Base-by-base conservation (phyloP, 2,113 vertebrate genomes). In the Cathartes aura region DNA sequence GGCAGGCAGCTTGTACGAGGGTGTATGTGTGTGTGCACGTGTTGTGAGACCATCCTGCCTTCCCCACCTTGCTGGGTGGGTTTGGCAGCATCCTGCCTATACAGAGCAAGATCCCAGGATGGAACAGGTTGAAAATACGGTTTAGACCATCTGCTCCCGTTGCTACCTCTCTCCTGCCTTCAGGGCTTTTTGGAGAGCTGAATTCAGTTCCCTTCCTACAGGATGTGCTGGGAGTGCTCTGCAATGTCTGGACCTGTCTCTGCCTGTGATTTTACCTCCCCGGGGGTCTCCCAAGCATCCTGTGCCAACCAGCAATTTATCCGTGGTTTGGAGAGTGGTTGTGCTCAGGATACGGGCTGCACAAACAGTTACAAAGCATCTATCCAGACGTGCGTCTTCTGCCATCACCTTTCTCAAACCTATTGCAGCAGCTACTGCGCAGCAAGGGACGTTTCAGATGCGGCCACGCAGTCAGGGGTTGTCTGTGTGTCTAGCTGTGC, bases 391-490 rank as follows among this genome's bases (percentile, higher is more conserved):
- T 3, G 24, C 42, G 19, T 17, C 74, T 43, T 14, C 40, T 60
- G 40, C 40, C 56, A 15, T 75, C 86, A 7, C 14, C 29, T 17
- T 40, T 45, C 40, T 53, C 64, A 50, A 32, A 42, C 14, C 45
- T 16, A 5, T 17, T 18, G n/a, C 38, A 26, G 89, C 50, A 53
- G 82, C 56, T 43, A 40, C 74, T 58, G 55, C 7, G 56, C 70
- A 23, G 11, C 21, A 21, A 22, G 68, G 73, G 34, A 10, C 4
- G 2, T 22, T 50, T 42, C n/a, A 29, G 93, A 20, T 15, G 59
- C 0, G 0, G 9, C 19, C 38, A 15, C 2, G 2, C 12, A 12
- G 19, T 15, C 9, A 8, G 45, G 71, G 14, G 6, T 29, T 48
- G 26, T 58, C 26, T 22, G 6, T 5, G 18, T 63, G 60, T 38